Evolutionary conservation across 2,113 vertebrate species (phyloP).

Genomic region (Xyrauchen texanus): DNA sequence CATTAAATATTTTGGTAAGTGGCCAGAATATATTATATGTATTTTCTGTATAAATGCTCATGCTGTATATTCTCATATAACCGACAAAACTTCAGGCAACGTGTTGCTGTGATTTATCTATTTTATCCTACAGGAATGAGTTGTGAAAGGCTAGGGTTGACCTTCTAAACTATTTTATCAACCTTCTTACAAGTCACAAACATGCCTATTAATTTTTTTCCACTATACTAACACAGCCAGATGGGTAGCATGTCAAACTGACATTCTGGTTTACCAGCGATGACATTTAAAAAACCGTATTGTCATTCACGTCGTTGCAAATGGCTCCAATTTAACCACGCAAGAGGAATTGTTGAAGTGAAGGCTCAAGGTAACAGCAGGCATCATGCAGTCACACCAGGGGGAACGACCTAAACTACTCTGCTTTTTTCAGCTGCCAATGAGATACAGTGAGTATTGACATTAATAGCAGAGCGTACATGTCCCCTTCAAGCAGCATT

Average conservation of each 20-base stretch:
- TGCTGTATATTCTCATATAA: background rate
- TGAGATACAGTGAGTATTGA: slow-evolving; percentile 14
- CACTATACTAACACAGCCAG: slow-evolving; percentile 28
- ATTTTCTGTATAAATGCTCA: background rate
- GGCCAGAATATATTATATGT: background rate
- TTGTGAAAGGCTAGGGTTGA: slow-evolving; percentile 28
- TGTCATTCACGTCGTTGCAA: slow-evolving; percentile 52
- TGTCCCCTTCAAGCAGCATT: background rate
- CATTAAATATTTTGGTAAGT: background rate
- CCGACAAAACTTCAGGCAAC: slow-evolving; percentile 10
- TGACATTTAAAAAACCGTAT: slow-evolving; percentile 52
- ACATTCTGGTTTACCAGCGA: slow-evolving; percentile 44
- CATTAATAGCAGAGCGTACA: slow-evolving; percentile 1
- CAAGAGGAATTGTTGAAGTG: slow-evolving; percentile 51
- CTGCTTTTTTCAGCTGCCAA: slow-evolving; percentile 44
- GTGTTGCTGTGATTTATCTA: no score
- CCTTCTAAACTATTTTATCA: slow-evolving; percentile 52
- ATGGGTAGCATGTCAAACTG: slow-evolving; percentile 46
- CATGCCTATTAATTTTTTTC: slow-evolving; percentile 35
- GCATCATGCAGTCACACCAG: slow-evolving; percentile 42
- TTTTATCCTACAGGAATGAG: slow-evolving; percentile 24
- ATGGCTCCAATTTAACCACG: slow-evolving; percentile 56
- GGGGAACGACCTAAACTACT: slow-evolving; percentile 38
- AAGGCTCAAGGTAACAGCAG: slow-evolving; percentile 40
- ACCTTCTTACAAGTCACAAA: slow-evolving; percentile 49